Percentiles rank a stretch among this genome's conserved stretches.
phyloP scores from a whole-genome alignment of 1,140 invertebrate species.

The Vanessa tameamea region DNA sequence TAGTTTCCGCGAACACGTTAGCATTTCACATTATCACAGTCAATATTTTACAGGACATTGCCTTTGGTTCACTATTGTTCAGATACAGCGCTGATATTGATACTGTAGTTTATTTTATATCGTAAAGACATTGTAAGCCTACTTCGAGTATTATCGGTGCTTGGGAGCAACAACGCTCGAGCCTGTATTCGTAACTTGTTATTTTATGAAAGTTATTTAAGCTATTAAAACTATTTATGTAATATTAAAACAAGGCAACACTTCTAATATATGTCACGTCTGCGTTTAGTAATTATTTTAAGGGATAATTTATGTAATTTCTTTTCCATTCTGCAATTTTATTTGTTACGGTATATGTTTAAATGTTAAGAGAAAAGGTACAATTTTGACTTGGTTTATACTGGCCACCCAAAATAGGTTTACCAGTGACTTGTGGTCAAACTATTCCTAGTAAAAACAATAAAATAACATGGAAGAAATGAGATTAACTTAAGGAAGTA shows the following conservation, averaged over 20 bases:
- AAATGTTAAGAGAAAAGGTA: too few relatives aligned
- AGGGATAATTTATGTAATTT: too few relatives aligned
- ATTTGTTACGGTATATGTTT: too few relatives aligned
- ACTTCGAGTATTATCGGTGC: conserved; percentile 35
- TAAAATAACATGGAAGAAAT: too few relatives aligned
- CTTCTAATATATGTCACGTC: too few relatives aligned
- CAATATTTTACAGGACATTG: conserved; percentile 41
- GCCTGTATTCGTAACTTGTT: conserved; percentile 1
- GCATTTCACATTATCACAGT: conserved; percentile 37
- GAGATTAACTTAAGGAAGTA: too few relatives aligned
- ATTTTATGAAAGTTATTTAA: neutral
- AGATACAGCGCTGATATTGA: conserved; percentile 32
- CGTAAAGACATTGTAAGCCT: conserved; percentile 40
- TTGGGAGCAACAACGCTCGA: conserved; percentile 9
- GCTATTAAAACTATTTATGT: neutral
- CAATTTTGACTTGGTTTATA: too few relatives aligned
- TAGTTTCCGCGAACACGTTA: conserved; percentile 33
- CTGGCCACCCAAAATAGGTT: too few relatives aligned
- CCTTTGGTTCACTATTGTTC: conserved; percentile 38
- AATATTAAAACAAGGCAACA: neutral
- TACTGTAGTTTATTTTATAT: conserved; percentile 39
- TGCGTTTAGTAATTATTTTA: too few relatives aligned
- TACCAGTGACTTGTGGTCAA: too few relatives aligned
- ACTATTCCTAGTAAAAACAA: too few relatives aligned
- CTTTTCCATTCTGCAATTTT: too few relatives aligned